Evolutionary conservation across 2,797 vertebrate species (phyloP), one percentile per base, ranked within the genome.

Genomic region (Echiichthys vipera): DNA sequence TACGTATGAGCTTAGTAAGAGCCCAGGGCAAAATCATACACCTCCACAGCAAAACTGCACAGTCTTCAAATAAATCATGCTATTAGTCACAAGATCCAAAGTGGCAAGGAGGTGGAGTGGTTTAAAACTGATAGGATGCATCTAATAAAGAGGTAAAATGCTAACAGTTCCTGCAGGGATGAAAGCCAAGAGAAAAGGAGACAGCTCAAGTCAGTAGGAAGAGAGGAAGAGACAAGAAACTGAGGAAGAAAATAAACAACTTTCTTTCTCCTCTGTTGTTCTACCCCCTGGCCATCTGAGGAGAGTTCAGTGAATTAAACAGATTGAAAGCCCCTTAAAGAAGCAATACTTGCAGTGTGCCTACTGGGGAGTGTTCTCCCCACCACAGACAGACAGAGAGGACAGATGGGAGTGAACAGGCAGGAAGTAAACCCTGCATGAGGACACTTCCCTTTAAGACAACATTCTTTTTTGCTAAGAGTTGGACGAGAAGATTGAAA

Each of bases 1-100:
- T 76, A 45, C 20, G 45, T n/a, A 46, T 36, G 37, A 62, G 49
- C 62, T 46, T 63, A 64, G 49, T 1, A 18, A 5, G 43, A 56
- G 67, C 64, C 58, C 11, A 2, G 20, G 43, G 71, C 36, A 25
- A 74, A 65, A 73, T 30, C 22, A 65, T 34, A 54, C 55, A 49
- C 20, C n/a, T 58, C 58, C 42, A 34, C 36, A 45, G 39, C 13
- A 49, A 68, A 82, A 64, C 55, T 50, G 51, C 54, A 55, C 15
- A 54, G 43, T 37, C 50, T 34, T 53, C 37, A 43, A 54, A 73
- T 40, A 72, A 79, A 75, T 73, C 22, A 20, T 4, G 20, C 39
- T 5, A 24, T 83, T 73, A 80, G 71, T 70, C 65, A 71, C 71
- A 72, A 82, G 65, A 85, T 82, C 22, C 61, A 22, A 27, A 72